A percentile compares a stretch with the other conserved stretches of the same genome.
These are phyloP conservation scores for Chamaetylas fuelleborni DNA, from an alignment of 2,113 vertebrate genomes.

Conservation along the genomic window DNA sequence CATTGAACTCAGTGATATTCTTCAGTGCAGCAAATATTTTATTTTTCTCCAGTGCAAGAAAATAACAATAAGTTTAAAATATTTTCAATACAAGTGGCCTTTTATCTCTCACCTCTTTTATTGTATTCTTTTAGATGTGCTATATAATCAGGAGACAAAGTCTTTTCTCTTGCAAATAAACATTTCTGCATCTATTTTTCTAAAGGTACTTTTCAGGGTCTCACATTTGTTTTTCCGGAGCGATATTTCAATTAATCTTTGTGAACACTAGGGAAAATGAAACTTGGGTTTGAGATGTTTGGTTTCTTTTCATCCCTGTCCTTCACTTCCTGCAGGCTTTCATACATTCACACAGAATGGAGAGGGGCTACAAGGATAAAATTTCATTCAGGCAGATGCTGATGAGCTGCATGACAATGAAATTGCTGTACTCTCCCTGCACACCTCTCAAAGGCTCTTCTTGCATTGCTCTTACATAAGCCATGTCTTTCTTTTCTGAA, in stretches of 20 bases:
- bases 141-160: background rate
- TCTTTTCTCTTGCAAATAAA: background rate
- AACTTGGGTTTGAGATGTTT: background rate
- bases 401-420: background rate
- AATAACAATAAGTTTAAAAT: background rate
- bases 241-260: background rate
- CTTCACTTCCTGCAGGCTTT: background rate
- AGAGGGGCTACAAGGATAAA: background rate
- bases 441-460: background rate
- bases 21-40: conserved; percentile 4
- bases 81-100: background rate
- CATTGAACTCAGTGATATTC: background rate
- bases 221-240: background rate
- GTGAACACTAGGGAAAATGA: background rate
- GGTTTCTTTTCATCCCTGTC: background rate
- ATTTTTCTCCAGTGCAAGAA: background rate
- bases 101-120: background rate
- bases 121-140: background rate
- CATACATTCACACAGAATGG: background rate
- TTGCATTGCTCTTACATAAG: background rate
- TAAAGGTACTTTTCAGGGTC: background rate
- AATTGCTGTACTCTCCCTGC: background rate
- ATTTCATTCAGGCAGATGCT: background rate
- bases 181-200: background rate
- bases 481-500: background rate